A percentile compares a stretch with the other conserved stretches of the same genome.
These are phyloP conservation scores for Bagarius yarrelli DNA, from an alignment of 2,113 vertebrate genomes.

Conservation along the genomic window DNA sequence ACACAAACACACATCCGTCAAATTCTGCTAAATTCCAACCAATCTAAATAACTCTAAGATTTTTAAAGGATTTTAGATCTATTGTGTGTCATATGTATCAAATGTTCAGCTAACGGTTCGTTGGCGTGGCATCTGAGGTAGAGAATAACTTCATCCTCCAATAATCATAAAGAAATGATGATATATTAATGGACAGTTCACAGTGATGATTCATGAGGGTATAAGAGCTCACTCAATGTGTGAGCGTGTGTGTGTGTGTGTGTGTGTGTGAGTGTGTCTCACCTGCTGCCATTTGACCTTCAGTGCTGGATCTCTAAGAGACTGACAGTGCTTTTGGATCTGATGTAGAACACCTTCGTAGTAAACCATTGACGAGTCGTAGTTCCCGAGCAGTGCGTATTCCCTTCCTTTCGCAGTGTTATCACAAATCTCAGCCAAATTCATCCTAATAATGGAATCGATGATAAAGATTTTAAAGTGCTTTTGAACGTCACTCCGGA, in stretches of 20 bases:
- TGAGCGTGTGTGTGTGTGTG: constrained; percentile 6
- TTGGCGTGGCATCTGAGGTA: too few species aligned
- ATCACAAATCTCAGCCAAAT: constrained; percentile 91
- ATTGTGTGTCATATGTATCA: too few species aligned
- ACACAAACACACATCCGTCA: too few species aligned
- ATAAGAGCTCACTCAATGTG: not conserved
- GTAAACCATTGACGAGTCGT: constrained; percentile 94
- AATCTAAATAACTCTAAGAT: too few species aligned
- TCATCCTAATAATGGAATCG: too few species aligned
- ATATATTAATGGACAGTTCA: not conserved
- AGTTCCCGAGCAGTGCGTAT: constrained; percentile 94
- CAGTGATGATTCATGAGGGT: too few species aligned
- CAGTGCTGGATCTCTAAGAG: constrained; percentile 84
- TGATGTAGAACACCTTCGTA: constrained; percentile 97
- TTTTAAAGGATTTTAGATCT: too few species aligned
- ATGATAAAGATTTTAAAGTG: not conserved
- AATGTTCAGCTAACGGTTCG: too few species aligned
- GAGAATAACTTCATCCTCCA: too few species aligned
- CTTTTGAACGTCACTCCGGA: too few species aligned
- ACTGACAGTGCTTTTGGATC: constrained; percentile 89
- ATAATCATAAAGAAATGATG: too few species aligned
- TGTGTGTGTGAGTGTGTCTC: constrained; percentile 32
- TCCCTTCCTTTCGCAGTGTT: constrained; percentile 96
- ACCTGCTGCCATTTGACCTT: constrained; percentile 95
- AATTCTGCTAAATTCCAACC: too few species aligned